phyloP scores from a whole-genome alignment of 2,888 invertebrate genomes.

The Stegana nigrithorax region DNA sequence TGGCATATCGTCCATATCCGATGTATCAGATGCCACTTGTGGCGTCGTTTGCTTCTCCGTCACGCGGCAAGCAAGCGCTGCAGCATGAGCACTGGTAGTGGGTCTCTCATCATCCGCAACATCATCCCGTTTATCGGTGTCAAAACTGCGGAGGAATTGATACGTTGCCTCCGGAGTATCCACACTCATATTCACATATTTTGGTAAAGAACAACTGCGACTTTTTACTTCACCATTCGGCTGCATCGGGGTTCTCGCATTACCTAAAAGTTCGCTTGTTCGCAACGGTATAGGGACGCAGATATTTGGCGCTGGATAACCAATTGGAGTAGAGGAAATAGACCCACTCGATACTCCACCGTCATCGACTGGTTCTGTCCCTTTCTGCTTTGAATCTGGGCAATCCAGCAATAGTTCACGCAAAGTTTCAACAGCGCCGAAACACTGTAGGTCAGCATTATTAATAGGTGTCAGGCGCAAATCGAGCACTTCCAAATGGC shows the following conservation, averaged over 20 bases:
- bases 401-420: slow-evolving; percentile 71
- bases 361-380: slow-evolving; percentile 11
- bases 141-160: background rate
- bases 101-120: background rate
- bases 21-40: background rate
- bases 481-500: slow-evolving; percentile 69
- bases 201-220: no score
- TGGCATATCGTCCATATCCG: background rate
- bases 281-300: no score
- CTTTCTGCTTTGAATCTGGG: slow-evolving; percentile 44
- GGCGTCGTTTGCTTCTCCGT: no score
- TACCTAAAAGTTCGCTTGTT: no score
- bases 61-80: no score
- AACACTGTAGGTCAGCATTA: slow-evolving; percentile 74
- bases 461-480: slow-evolving; percentile 72
- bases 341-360: no score
- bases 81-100: background rate
- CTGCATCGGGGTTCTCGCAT: no score
- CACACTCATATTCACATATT: no score
- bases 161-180: background rate
- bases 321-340: background rate
- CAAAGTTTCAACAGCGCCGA: slow-evolving; percentile 70
- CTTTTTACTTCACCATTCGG: no score
- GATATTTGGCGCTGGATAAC: background rate
- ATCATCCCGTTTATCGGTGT: no score